phyloP scores from a whole-genome alignment of 2,113 vertebrate genomes.

The Gobio gobio region DNA sequence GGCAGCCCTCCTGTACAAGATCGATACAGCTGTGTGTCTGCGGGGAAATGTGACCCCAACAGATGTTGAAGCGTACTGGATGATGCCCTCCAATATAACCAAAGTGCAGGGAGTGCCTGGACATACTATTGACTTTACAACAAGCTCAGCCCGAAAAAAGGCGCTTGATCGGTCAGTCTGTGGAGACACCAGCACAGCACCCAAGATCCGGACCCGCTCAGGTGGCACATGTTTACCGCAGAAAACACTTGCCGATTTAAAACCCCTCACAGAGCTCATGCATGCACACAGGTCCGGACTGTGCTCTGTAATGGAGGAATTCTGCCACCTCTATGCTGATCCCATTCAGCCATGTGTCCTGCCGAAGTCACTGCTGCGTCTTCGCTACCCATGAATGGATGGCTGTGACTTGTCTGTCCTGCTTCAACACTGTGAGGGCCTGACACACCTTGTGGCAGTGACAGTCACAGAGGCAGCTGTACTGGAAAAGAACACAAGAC shows the following conservation, averaged over 20 bases:
- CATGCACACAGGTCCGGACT: constrained; percentile 4
- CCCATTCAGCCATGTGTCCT: constrained; percentile 1
- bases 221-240: constrained; percentile 2
- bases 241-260: constrained; percentile 6
- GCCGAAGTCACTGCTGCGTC: background rate
- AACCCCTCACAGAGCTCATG: background rate
- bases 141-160: background rate
- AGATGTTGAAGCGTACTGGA: constrained; percentile 27
- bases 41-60: background rate
- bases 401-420: constrained; percentile 12
- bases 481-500: constrained; percentile 9
- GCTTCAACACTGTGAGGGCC: constrained; percentile 26
- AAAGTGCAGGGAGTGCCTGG: constrained; percentile 18
- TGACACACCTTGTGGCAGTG: constrained; percentile 12
- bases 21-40: no score
- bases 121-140: constrained; percentile 13
- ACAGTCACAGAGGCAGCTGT: constrained; percentile 15
- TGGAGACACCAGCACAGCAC: constrained; percentile 4
- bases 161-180: constrained; percentile 1
- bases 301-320: constrained; percentile 11
- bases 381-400: background rate
- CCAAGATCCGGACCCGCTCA: background rate
- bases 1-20: no score
- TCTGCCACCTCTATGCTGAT: constrained; percentile 1
- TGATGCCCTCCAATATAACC: constrained; percentile 3